Evolutionary conservation across 2,113 vertebrate species (phyloP), one percentile per base, ranked within the genome.

Genomic region (Sciurus niger): DNA sequence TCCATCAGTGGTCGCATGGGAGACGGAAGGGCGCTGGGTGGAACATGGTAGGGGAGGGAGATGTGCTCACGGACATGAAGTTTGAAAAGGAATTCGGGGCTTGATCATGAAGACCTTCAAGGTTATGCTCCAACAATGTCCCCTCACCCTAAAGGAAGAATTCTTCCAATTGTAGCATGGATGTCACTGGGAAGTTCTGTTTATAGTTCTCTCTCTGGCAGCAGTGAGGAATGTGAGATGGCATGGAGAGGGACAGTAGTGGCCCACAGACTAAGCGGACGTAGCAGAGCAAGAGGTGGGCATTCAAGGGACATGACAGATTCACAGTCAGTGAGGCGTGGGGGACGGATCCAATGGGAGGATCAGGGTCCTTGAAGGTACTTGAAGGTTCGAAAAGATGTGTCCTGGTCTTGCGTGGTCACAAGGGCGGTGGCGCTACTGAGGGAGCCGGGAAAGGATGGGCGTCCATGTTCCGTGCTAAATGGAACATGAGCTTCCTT

Each of bases 21-120:
- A 13, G 28, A 22, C 13, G 2, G 18, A 11, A 28, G 0, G 18
- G 32, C 12, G 6, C 17, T 8, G 0, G 0, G 0, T 0, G 0
- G n/a, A 8, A 5, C 16, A 4, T 6, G 24, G 4, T 0, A 82
- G 83, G 28, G 13, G 1, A 1, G 1, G 1, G 34, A n/a, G 13
- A 3, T 0, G 1, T 0, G 16, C 30, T 67, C 10, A 17, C 0
- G 4, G 63, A 12, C 6, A 28, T 5, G 18, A 24, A 1, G 14
- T 40, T 13, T 8, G 63, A 6, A 37, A 55, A 30, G 30, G 51
- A 48, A 89, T 3, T 11, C 25, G 13, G 43, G 10, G 2, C 14
- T 67, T n/a, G 34, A 7, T 12, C 37, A 12, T 30, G 48, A 72
- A 28, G 30, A 9, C 48, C 24, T 30, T 53, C 1, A 0, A 34